phyloP scores from a whole-genome alignment of 2,888 invertebrate species.

The Pheosia gnoma region DNA sequence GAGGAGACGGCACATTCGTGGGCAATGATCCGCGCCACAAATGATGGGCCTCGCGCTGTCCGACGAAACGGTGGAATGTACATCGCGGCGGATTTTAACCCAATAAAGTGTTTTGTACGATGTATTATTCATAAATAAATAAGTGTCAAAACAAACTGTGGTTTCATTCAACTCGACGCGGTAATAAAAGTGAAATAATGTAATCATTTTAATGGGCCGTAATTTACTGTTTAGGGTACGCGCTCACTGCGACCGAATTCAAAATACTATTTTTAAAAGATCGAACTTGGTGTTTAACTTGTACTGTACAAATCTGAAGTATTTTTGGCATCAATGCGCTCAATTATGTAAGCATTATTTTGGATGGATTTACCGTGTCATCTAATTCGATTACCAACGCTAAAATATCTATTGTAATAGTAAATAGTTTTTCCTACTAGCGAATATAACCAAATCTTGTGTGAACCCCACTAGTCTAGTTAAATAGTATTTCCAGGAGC shows the following conservation, averaged over 20 bases:
- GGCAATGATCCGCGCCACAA: conserved; percentile 29
- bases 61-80: neutral
- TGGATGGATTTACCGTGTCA: no score
- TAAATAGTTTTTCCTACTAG: no score
- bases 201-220: conserved; percentile 27
- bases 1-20: conserved; percentile 12
- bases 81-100: neutral
- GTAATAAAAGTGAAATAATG: conserved; percentile 29
- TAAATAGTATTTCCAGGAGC: no score
- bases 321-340: no score
- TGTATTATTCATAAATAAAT: neutral
- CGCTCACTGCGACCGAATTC: neutral
- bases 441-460: no score
- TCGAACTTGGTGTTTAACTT: neutral
- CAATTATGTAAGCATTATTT: no score
- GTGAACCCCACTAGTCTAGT: no score
- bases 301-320: no score
- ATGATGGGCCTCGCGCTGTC: conserved; percentile 12
- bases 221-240: conserved; percentile 16
- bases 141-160: conserved; percentile 19
- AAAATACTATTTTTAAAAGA: neutral
- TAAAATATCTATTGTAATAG: no score
- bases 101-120: neutral
- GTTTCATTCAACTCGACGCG: conserved; percentile 24
- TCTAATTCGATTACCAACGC: no score